Evolutionary conservation across 1,140 invertebrate species (phyloP), one percentile per base, ranked within the genome.

Genomic region (Dolichoris vasculosae): DNA sequence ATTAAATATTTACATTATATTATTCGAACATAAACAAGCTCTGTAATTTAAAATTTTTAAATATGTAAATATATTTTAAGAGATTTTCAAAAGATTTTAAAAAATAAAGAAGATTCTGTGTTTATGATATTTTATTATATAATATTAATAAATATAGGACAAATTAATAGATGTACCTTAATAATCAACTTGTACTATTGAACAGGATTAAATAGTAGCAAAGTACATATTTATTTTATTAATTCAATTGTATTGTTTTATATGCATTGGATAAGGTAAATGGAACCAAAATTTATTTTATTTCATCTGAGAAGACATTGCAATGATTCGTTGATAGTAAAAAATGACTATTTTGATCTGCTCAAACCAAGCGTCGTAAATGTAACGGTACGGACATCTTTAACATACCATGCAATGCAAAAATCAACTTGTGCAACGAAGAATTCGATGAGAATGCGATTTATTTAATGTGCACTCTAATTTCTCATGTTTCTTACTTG

Each of bases 361-460:
- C 26, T 20, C 20, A n/a, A n/a, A n/a, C n/a, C 17, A 71, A 71
- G 67, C 46, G 67, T 73, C 48, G 46, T 48, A 32, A 79, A 26
- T 3, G n/a, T 59, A 15, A 15, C 51, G 1, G 3, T 51, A 38
- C 23, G 30, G 11, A 17, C 69, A n/a, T 40, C 32, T 75, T 82
- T 73, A 43, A 7, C 81, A 73, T 82, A 75, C 46, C 30, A 40
- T 1, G 8, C 46, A 6, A 59, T 30, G 32, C 13, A 64, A n/a
- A 82, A 40, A 82, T 75, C 23, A 46, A 46, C 64, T 82, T 71
- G 30, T 67, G 59, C 79, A 82, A 55, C 48, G 8, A 55, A 26
- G 80, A 82, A 82, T 82, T 59, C 35, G 15, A 71, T 40, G 80
- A 82, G 46, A 35, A 73, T 20, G 46, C 48, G 15, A 48, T 73